Evolutionary conservation across 1,140 invertebrate species (phyloP).

Genomic region (Neodiprion lecontei): DNA sequence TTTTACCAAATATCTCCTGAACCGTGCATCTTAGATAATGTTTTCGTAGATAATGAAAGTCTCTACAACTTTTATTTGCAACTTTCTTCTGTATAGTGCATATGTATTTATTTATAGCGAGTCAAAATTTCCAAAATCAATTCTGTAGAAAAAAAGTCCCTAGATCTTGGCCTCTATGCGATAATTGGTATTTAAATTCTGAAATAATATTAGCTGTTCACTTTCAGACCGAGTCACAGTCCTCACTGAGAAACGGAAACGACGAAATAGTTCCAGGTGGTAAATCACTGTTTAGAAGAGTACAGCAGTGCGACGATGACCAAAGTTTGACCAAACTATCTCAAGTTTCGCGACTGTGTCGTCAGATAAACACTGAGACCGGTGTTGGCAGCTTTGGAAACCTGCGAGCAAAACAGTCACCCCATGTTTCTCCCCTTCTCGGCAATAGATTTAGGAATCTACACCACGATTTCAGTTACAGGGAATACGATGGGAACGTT

Average conservation of each 20-base stretch:
- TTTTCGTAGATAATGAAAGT: no score
- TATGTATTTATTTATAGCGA: no score
- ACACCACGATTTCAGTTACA: conserved; percentile 20
- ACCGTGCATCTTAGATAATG: no score
- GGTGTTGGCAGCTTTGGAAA: conserved; percentile 24
- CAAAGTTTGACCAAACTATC: conserved; percentile 36
- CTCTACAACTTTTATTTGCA: no score
- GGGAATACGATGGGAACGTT: conserved; percentile 40
- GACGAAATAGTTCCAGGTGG: conserved; percentile 14
- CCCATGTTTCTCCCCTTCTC: conserved; percentile 22
- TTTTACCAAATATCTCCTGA: no score
- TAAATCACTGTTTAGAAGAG: conserved; percentile 19
- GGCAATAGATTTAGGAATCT: conserved; percentile 37
- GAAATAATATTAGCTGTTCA: neutral
- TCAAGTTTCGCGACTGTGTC: conserved; percentile 54
- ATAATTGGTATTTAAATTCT: no score
- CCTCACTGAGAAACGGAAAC: neutral
- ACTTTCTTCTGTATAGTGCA: no score
- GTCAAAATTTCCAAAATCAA: no score
- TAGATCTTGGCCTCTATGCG: no score
- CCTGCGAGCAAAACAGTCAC: conserved; percentile 26
- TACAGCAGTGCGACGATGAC: neutral
- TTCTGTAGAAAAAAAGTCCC: no score
- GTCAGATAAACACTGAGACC: conserved; percentile 49
- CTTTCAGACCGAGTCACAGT: conserved; percentile 18